Evolutionary conservation across 2,888 invertebrate genomes (phyloP), one percentile per base, ranked within the genome.

Genomic region (Machimus rusticus): DNA sequence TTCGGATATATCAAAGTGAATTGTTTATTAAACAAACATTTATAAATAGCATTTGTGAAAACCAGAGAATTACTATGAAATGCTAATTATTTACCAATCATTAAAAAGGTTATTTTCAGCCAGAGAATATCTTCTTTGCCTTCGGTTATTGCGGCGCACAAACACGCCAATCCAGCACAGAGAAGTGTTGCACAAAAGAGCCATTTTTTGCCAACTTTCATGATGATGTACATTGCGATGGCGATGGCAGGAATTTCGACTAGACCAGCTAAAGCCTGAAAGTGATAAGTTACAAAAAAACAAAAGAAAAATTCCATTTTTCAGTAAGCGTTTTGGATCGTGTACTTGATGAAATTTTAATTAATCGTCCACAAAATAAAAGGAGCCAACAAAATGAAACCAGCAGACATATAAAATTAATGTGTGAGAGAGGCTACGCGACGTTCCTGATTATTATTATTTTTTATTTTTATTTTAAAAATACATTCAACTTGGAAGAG

Each of bases 191-290:
- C 93, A 89, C 95, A 95, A 89, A 96, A 94, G 0, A 96, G 95
- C 93, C 95, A 94, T 89, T 96, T 94, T 89, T 96, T 94, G 16
- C 96, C 96, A 89, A 95, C 94, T 91, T 95, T 95, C 89, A 96
- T 92, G n/a, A 97, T 94, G 89, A 96, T 95, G 19, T 96, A 94
- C 90, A 96, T 96, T 90, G 96, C 96, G 87, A 96, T 93, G 1
- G 95, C 95, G 89, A 96, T 95, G 28, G 96, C 96, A 55, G 97
- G 97, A 87, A 97, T 94, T 93, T 97, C 97, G 23, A 97, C 96
- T 74, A 95, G 94, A 82, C 96, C 96, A 89, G 95, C 94, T 90
- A 96, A 93, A 89, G 94, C 93, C 94, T 94, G 88, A 76, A 91
- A 89, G 88, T 74, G 88, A 89, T 89, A 66, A 28, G 51, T 78